A percentile compares a stretch with the other conserved stretches of the same genome.
phyloP scores from a whole-genome alignment of 2,797 vertebrate species.

The Yasuhikotakia modesta region DNA sequence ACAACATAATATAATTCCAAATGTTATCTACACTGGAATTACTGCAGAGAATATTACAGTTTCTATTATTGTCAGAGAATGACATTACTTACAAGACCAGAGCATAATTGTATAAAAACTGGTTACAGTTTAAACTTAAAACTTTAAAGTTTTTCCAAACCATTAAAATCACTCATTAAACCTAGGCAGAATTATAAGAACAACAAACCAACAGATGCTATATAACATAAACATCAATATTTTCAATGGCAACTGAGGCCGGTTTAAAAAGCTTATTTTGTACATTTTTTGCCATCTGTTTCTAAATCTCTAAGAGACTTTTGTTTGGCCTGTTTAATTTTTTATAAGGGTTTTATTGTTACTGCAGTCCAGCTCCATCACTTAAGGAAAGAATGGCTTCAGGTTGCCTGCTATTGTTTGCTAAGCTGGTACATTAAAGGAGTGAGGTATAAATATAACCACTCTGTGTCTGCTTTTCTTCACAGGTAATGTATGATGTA shows the following conservation, averaged over 20 bases:
- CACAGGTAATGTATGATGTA: conserved; percentile 57
- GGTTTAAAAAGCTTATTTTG: background rate
- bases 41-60: background rate
- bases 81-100: background rate
- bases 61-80: too few relatives aligned
- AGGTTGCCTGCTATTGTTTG: background rate
- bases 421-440: background rate
- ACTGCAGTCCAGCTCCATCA: background rate
- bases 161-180: background rate
- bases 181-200: background rate
- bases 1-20: too few relatives aligned
- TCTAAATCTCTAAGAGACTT: background rate
- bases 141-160: background rate
- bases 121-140: background rate
- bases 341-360: background rate
- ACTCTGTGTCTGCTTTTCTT: conserved; percentile 24
- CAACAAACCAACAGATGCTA: conserved; percentile 6
- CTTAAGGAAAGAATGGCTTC: background rate
- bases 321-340: background rate
- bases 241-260: background rate
- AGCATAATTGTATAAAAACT: background rate
- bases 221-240: background rate
- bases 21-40: too few relatives aligned
- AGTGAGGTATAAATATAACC: conserved; percentile 9
- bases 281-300: background rate